phyloP scores from a whole-genome alignment of 2,113 vertebrate genomes.

The Chaetorhynchus papuensis region DNA sequence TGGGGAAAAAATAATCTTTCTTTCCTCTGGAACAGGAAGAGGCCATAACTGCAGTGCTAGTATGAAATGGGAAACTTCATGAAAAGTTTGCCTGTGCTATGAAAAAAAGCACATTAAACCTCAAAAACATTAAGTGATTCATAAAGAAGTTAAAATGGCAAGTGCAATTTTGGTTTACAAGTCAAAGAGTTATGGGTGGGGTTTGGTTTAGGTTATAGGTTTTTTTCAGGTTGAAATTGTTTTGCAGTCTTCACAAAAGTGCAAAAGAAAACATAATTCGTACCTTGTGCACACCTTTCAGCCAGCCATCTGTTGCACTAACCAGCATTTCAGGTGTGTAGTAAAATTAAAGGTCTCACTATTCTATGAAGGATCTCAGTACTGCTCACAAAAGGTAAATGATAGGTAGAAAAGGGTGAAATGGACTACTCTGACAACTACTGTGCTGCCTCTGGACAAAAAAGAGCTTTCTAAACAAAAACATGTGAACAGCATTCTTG shows the following conservation, averaged over 20 bases:
- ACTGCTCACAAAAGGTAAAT: not conserved
- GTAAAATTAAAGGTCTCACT: slow-evolving; percentile 17
- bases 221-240: not conserved
- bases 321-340: slow-evolving; percentile 1
- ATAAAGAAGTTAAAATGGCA: not conserved
- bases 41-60: not conserved
- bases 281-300: not conserved
- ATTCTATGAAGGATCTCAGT: not conserved
- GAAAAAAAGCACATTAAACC: not conserved
- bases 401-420: not conserved
- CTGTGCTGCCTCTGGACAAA: not conserved
- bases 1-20: not conserved
- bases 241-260: slow-evolving; percentile 5
- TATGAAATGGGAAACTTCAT: not conserved
- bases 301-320: not conserved
- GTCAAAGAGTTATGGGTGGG: not conserved
- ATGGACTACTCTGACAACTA: not conserved
- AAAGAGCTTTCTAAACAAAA: not conserved
- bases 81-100: not conserved
- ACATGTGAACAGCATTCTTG: not conserved
- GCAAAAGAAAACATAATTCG: not conserved
- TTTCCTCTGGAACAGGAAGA: not conserved
- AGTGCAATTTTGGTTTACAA: slow-evolving; percentile 5
- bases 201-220: not conserved
- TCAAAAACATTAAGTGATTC: not conserved